These are phyloP conservation scores for Eupsilia transversa DNA, from an alignment of 2,888 invertebrate genomes.

Conservation along the genomic window DNA sequence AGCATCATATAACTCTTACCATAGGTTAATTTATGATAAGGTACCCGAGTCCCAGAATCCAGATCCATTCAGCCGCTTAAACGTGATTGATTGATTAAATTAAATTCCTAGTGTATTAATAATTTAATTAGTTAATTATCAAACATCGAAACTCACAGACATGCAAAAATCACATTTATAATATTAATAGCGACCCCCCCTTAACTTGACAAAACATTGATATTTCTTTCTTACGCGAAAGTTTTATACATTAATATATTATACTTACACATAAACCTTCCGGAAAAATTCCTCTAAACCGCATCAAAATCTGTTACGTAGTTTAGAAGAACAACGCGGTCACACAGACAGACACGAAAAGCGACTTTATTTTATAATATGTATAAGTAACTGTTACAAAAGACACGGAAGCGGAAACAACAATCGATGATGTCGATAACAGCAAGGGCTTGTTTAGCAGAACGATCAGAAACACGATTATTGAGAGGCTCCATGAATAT, in stretches of 20 bases:
- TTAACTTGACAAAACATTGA: not conserved
- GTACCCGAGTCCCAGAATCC: no score
- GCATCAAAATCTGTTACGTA: no score
- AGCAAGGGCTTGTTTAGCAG: conserved; percentile 70
- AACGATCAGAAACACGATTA: conserved; percentile 77
- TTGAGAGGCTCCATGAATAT: conserved; percentile 77
- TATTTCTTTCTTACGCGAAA: no score
- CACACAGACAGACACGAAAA: no score
- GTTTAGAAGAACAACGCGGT: no score
- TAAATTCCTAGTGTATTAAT: not conserved
- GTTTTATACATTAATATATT: no score
- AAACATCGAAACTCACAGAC: not conserved
- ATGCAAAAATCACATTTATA: not conserved
- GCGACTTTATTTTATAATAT: not conserved
- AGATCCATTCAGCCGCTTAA: not conserved
- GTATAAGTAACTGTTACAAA: conserved; percentile 5
- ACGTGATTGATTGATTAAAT: not conserved
- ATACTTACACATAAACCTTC: no score
- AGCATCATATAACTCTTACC: no score
- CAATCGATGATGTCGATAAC: conserved; percentile 66
- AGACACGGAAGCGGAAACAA: conserved; percentile 57
- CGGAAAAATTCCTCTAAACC: no score
- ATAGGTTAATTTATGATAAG: not conserved
- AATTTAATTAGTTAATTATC: not conserved
- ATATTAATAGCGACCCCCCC: not conserved